phyloP scores from a whole-genome alignment of 2,113 vertebrate species.

The Lagopus muta region DNA sequence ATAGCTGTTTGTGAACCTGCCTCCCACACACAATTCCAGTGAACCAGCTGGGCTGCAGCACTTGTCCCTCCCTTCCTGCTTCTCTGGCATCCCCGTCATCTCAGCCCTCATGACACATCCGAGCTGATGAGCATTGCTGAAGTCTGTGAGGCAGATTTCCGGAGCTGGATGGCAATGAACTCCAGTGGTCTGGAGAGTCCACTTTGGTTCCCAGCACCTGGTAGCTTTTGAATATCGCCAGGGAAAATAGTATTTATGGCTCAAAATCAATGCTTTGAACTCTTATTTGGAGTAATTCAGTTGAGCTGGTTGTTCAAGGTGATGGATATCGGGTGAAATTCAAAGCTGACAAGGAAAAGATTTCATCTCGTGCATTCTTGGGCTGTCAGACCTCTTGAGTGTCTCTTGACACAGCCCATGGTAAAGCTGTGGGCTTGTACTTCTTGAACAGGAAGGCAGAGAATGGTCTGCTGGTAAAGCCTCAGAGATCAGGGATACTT shows the following conservation, averaged over 20 bases:
- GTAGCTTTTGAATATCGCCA: not conserved
- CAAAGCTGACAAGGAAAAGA: not conserved
- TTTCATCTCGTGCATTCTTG: not conserved
- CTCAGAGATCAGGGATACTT: not conserved
- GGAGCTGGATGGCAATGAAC: not conserved
- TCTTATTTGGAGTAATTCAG: not conserved
- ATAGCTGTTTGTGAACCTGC: conserved; percentile 14
- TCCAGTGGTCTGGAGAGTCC: not conserved
- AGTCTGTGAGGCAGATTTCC: not conserved
- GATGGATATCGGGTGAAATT: not conserved
- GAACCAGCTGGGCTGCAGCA: not conserved
- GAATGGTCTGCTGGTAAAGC: not conserved
- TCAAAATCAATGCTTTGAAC: not conserved
- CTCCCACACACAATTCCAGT: not conserved
- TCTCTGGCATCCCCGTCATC: not conserved
- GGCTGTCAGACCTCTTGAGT: not conserved
- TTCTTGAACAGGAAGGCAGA: not conserved
- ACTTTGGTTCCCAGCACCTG: not conserved
- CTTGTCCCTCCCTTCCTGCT: not conserved
- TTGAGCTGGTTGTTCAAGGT: not conserved
- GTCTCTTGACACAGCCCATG: not conserved
- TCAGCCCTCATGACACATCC: not conserved
- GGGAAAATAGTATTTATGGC: not conserved
- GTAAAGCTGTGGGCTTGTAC: not conserved
- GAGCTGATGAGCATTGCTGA: not conserved